Evolutionary conservation across 2,888 invertebrate genomes (phyloP).

Genomic region (Tipula vernalis): DNA sequence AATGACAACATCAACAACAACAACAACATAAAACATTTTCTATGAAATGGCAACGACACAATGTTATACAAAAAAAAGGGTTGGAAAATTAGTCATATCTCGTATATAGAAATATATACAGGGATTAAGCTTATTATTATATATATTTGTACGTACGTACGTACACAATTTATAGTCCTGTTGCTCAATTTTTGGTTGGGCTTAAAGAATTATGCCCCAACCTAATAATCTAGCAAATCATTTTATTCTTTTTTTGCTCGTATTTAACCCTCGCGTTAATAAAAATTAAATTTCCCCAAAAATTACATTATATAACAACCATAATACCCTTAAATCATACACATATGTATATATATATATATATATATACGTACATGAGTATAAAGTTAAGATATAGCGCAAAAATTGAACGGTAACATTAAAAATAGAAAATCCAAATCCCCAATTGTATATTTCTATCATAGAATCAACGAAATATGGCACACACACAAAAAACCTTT

Average conservation of each 20-base stretch:
- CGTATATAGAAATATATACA: not conserved
- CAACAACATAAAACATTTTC: not conserved
- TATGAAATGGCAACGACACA: not conserved
- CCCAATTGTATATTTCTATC: not conserved
- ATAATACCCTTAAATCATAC: not conserved
- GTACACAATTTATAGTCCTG: not conserved
- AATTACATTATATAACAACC: not conserved
- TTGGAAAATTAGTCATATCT: not conserved
- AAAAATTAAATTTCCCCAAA: not conserved
- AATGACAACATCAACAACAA: not conserved
- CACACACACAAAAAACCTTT: not conserved
- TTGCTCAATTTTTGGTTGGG: not conserved
- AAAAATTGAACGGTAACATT: not conserved
- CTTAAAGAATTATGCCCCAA: not conserved
- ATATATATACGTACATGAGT: not conserved
- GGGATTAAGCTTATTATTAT: not conserved
- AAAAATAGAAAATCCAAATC: not conserved
- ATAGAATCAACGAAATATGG: not conserved
- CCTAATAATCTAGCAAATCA: not conserved
- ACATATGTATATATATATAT: not conserved
- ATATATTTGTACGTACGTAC: not conserved
- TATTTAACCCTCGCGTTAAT: not conserved
- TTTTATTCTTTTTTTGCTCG: not conserved
- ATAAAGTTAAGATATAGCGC: not conserved
- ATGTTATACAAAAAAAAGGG: not conserved